Base-by-base conservation (phyloP, 2,888 invertebrate species). In the Volucella bombylans region DNA sequence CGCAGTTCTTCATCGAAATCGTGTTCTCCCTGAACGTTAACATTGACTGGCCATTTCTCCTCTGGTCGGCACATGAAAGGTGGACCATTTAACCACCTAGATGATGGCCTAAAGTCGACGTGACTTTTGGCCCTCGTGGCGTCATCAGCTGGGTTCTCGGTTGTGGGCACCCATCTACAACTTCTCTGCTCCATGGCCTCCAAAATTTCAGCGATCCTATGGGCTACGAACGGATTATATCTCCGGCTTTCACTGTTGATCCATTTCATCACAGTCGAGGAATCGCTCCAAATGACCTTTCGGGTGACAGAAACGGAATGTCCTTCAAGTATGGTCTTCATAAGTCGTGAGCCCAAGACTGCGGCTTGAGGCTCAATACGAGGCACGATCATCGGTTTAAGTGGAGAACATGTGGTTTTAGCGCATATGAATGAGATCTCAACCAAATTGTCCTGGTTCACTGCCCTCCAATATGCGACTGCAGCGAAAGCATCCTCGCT, bases 141-240 rank as follows among this genome's bases (percentile, higher is more conserved):
- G 45, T 80, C 85, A 77, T 88, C 88, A 47, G 88, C 87, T 12
- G 86, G 76, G 69, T 87, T 88, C 41, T 69, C 15, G 39, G 80
- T 82, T 10, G 87, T 79, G 10, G 87, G 86, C 23, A 88, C 82
- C 82, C 87, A 87, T 15, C 76, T 67, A 87, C 88, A 88, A n/a
- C 86, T 77, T 39, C 68, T 73, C 61, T 71, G 49, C 31, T 69
- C 39, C 8, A 82, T 78, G 10, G 45, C 38, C 10, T 86, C 80
- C 62, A 55, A 77, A 38, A 87, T 86, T 55, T 88, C 87, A 4
- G 81, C 87, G 4, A 88, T 77, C 41, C 88, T 62, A 61, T 83
- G 77, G 3, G 87, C 80, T 8, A 87, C 87, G 62, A 86, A 88
- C 41, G 87, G 85, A 64, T 86, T 86, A 43, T 54, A 78, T 18